A percentile compares a stretch with the other conserved stretches of the same genome.
phyloP scores from a whole-genome alignment of 2,113 vertebrate genomes.

The Probosciger aterrimus region DNA sequence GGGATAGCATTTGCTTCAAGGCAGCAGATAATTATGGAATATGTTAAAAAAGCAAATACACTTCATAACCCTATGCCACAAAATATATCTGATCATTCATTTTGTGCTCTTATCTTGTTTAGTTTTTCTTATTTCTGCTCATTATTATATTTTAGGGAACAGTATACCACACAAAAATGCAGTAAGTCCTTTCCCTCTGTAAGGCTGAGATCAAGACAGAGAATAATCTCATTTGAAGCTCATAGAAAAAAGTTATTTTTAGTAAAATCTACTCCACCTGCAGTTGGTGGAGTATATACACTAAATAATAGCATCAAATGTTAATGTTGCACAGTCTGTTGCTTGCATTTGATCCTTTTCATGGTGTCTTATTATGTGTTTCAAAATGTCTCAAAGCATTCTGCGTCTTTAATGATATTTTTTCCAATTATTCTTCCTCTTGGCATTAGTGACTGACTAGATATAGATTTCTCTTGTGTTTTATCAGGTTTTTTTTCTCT shows the following conservation, averaged over 20 bases:
- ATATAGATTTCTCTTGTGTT: background rate
- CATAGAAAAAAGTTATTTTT: background rate
- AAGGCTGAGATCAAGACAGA: background rate
- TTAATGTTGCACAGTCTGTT: background rate
- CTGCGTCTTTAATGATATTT: background rate
- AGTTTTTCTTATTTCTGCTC: background rate
- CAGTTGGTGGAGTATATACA: background rate
- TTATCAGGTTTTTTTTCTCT: background rate
- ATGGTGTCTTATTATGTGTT: background rate
- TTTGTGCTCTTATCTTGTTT: background rate
- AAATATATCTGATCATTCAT: background rate
- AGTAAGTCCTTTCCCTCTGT: background rate
- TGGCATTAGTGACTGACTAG: background rate
- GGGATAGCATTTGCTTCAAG: background rate
- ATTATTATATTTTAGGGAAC: background rate
- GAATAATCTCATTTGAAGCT: background rate
- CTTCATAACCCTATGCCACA: background rate
- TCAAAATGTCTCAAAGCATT: background rate
- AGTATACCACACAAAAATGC: background rate
- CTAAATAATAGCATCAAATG: background rate
- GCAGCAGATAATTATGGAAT: background rate
- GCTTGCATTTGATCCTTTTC: background rate
- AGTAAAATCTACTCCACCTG: background rate
- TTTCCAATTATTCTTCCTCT: background rate
- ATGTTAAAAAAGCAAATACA: fast-evolving